A percentile compares a stretch with the other conserved stretches of the same genome.
Evolutionary conservation across 1,140 invertebrate genomes (phyloP).

Genomic region (Medauroidea extradentata): DNA sequence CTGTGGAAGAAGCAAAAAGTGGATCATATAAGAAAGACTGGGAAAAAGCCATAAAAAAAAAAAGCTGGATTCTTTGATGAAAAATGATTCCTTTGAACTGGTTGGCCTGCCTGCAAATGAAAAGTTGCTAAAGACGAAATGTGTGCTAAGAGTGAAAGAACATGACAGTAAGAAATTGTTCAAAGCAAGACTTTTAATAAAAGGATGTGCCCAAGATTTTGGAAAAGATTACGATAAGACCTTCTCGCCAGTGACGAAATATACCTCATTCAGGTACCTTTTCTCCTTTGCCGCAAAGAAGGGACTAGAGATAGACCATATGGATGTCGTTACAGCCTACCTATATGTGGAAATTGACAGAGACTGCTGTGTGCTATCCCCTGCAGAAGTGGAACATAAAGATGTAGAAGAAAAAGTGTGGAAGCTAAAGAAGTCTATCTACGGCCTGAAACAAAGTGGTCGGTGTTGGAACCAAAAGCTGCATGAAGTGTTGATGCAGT

Average conservation of each 20-base stretch:
- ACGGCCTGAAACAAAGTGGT: conserved; percentile 4
- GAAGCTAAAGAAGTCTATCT: conserved; percentile 16
- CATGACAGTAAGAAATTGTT: conserved; percentile 1
- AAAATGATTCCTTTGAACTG: conserved; percentile 29
- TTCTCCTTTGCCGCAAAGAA: conserved; percentile 33
- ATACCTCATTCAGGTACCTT: conserved; percentile 37
- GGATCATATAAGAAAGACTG: conserved; percentile 27
- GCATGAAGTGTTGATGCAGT: conserved; percentile 2
- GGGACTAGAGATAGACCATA: conserved; percentile 32
- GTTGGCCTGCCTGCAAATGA: conserved; percentile 33
- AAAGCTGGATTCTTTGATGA: conserved; percentile 29
- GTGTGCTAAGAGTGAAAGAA: conserved; percentile 38
- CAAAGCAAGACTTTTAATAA: conserved; percentile 22
- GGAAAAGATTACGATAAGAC: conserved; percentile 30
- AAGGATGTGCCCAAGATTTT: conserved; percentile 24
- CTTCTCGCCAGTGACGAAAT: conserved; percentile 24
- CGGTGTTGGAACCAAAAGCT: no score
- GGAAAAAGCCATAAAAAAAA: conserved; percentile 30
- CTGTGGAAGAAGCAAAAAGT: conserved; percentile 24
- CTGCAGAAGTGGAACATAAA: conserved; percentile 29
- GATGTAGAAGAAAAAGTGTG: conserved; percentile 16
- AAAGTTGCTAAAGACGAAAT: conserved; percentile 36
- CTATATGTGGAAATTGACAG: conserved; percentile 40
- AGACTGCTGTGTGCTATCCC: conserved; percentile 40
- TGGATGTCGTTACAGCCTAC: conserved; percentile 41